A percentile compares a stretch with the other conserved stretches of the same genome.
Conservation (phyloP, 2,888 invertebrate species). For the Caenorhabditis drosophilae region DNA sequence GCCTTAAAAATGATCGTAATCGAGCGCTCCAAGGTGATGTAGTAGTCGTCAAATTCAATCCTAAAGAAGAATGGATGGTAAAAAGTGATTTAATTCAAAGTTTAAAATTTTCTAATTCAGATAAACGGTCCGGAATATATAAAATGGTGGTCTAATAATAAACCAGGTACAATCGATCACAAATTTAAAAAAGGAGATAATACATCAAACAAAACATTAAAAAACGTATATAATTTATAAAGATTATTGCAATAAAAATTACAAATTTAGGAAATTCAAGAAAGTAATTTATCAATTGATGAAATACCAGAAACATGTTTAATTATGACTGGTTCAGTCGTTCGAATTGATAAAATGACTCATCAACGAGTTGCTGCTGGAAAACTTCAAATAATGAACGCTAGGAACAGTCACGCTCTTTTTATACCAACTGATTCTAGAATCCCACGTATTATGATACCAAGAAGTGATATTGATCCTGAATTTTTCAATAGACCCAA, state of each 20-base stretch:
- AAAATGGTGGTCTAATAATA: slow-evolving; percentile 22
- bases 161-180: neutral
- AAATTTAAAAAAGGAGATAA: neutral
- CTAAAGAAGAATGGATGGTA: slow-evolving; percentile 70
- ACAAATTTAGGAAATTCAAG: neutral
- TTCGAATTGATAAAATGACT: slow-evolving; percentile 79
- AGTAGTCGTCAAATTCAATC: slow-evolving; percentile 74
- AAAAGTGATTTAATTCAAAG: too few species aligned
- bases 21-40: slow-evolving; percentile 84
- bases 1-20: slow-evolving; percentile 77
- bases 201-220: neutral
- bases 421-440: slow-evolving; percentile 80
- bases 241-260: neutral
- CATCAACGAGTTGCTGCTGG: slow-evolving; percentile 82
- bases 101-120: too few species aligned
- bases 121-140: too few species aligned
- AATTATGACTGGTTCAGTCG: slow-evolving; percentile 65
- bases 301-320: slow-evolving; percentile 27
- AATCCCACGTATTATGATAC: slow-evolving; percentile 81
- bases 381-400: slow-evolving; percentile 73
- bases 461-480: slow-evolving; percentile 72
- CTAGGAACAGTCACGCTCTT: slow-evolving; percentile 76
- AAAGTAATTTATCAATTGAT: neutral
- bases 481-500: slow-evolving; percentile 74
- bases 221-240: neutral